These are phyloP conservation scores for Piprites chloris DNA, from an alignment of 2,113 vertebrate species.

Conservation along the genomic window DNA sequence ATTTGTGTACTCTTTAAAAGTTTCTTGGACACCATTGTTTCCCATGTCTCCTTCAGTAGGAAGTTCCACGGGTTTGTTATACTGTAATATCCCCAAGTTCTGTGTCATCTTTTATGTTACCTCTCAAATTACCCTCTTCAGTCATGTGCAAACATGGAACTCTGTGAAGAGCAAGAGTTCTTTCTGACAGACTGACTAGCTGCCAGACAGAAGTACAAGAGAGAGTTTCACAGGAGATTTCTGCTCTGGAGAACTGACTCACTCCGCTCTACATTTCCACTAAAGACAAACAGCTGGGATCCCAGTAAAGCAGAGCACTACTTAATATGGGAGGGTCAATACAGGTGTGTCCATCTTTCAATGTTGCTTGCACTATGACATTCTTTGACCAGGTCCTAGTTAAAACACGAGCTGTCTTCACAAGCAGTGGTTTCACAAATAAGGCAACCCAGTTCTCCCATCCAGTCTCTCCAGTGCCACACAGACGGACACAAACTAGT, in stretches of 20 bases:
- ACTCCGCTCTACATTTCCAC: not conserved
- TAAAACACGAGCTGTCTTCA: not conserved
- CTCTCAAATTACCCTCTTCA: not conserved
- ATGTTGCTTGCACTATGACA: not conserved
- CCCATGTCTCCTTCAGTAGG: not conserved
- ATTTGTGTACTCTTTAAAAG: not conserved
- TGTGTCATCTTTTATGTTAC: not conserved
- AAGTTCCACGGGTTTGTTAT: not conserved
- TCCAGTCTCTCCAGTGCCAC: not conserved
- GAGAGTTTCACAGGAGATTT: not conserved
- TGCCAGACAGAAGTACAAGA: not conserved
- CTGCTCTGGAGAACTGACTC: not conserved
- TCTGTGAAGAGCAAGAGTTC: not conserved
- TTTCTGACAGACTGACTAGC: not conserved
- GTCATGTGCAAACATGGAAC: not conserved
- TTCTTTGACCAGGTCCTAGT: not conserved
- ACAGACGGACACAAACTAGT: not conserved
- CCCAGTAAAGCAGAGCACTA: not conserved
- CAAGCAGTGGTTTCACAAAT: not conserved
- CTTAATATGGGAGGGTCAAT: not conserved
- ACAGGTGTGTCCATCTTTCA: not conserved
- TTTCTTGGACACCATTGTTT: not conserved
- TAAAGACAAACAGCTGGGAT: not conserved
- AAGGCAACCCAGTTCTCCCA: not conserved
- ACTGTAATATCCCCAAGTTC: not conserved